These are phyloP conservation scores for Apodemia hepburni DNA, from an alignment of 2,888 invertebrate genomes.

Conservation along the genomic window DNA sequence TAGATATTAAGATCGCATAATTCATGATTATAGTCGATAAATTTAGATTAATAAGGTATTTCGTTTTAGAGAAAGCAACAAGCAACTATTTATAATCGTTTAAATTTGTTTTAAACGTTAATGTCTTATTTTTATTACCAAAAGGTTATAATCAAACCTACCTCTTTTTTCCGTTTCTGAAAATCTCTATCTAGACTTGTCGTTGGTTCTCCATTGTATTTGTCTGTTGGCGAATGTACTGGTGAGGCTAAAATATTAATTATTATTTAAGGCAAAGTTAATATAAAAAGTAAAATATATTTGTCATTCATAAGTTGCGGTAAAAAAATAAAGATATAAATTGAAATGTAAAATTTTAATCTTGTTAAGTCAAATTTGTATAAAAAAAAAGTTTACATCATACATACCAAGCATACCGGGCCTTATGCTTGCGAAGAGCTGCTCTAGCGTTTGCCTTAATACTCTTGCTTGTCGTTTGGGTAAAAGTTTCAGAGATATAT, in stretches of 20 bases:
- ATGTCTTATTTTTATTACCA: neutral
- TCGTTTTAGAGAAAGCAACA: too few relatives aligned
- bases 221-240: conserved; percentile 61
- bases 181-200: conserved; percentile 91
- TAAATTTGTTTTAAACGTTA: too few relatives aligned
- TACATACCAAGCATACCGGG: conserved; percentile 50
- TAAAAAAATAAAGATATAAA: too few relatives aligned
- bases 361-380: neutral
- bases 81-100: too few relatives aligned
- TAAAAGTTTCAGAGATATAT: conserved; percentile 88
- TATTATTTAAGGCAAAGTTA: neutral
- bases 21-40: too few relatives aligned
- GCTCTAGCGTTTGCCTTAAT: conserved; percentile 88
- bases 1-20: too few relatives aligned
- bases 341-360: too few relatives aligned
- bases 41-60: too few relatives aligned
- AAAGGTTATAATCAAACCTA: conserved; percentile 41
- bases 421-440: conserved; percentile 83
- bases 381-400: neutral
- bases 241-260: conserved; percentile 65
- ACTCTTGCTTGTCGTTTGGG: conserved; percentile 93
- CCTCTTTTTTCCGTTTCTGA: conserved; percentile 89
- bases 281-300: neutral
- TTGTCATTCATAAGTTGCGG: too few relatives aligned
- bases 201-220: conserved; percentile 78